phyloP scores from a whole-genome alignment of 1,140 invertebrate genomes.

The Gryllus bimaculatus region DNA sequence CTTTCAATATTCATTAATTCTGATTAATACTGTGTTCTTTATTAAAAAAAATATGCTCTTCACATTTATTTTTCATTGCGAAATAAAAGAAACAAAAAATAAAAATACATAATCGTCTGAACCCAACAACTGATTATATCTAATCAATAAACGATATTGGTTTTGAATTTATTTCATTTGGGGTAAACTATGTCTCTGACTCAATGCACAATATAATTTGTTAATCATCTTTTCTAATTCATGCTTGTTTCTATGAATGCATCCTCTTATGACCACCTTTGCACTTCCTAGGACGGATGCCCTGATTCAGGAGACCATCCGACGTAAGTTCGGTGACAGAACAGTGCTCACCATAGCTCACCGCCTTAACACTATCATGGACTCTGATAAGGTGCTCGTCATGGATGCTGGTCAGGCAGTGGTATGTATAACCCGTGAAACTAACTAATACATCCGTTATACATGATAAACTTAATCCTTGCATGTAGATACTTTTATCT shows the following conservation, averaged over 20 bases:
- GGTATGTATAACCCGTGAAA: slow-evolving; percentile 25
- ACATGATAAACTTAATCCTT: no score
- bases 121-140: background rate
- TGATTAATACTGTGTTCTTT: no score
- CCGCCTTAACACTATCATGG: slow-evolving; percentile 61
- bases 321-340: slow-evolving; percentile 39
- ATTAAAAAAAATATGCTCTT: background rate
- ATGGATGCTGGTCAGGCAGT: slow-evolving; percentile 52
- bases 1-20: no score
- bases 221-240: background rate
- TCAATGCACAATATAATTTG: background rate
- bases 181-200: no score
- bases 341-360: slow-evolving; percentile 66
- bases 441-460: background rate
- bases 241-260: background rate
- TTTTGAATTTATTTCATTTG: background rate
- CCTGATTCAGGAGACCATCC: slow-evolving; percentile 41
- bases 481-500: background rate
- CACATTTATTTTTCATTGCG: background rate
- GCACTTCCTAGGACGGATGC: slow-evolving; percentile 49
- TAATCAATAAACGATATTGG: background rate
- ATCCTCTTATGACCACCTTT: background rate
- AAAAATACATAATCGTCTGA: background rate
- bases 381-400: slow-evolving; percentile 49
- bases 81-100: background rate